phyloP scores from a whole-genome alignment of 1,140 invertebrate genomes.

The Ceratina calcarata region DNA sequence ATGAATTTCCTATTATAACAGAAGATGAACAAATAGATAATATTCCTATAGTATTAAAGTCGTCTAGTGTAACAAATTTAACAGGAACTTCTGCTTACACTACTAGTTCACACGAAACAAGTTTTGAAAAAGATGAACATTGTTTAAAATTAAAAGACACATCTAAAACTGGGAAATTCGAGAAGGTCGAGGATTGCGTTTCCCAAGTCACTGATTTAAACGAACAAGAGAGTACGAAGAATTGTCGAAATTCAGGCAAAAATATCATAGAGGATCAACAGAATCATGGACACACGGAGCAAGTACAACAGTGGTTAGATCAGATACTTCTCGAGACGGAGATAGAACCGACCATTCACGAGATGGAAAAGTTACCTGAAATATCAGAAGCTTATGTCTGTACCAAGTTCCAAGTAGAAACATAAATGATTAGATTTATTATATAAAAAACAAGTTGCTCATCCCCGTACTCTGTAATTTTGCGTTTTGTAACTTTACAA shows the following conservation, averaged over 20 bases:
- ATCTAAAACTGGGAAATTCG: background rate
- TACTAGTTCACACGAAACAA: background rate
- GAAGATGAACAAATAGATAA: slow-evolving; percentile 44
- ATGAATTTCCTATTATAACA: slow-evolving; percentile 31
- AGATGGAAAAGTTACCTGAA: slow-evolving; percentile 78
- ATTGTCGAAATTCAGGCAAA: slow-evolving; percentile 3
- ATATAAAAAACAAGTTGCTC: background rate
- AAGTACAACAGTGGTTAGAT: slow-evolving; percentile 82
- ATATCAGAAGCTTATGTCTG: slow-evolving; percentile 79
- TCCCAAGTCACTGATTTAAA: background rate
- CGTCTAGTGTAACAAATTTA: slow-evolving; percentile 8
- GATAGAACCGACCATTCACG: slow-evolving; percentile 80
- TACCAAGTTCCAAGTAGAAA: slow-evolving; percentile 81
- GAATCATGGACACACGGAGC: slow-evolving; percentile 76
- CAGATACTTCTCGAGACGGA: slow-evolving; percentile 82
- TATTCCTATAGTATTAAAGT: slow-evolving; percentile 7
- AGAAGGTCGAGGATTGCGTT: background rate
- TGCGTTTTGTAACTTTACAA: background rate
- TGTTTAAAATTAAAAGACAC: background rate
- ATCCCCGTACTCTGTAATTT: no score
- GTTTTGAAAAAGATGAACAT: slow-evolving; percentile 8
- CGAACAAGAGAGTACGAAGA: slow-evolving; percentile 2
- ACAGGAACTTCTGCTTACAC: background rate
- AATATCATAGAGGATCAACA: slow-evolving; percentile 55
- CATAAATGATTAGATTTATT: slow-evolving; percentile 75